Evolutionary conservation across 2,888 invertebrate genomes (phyloP).

Genomic region (Drosophila niveifrons): DNA sequence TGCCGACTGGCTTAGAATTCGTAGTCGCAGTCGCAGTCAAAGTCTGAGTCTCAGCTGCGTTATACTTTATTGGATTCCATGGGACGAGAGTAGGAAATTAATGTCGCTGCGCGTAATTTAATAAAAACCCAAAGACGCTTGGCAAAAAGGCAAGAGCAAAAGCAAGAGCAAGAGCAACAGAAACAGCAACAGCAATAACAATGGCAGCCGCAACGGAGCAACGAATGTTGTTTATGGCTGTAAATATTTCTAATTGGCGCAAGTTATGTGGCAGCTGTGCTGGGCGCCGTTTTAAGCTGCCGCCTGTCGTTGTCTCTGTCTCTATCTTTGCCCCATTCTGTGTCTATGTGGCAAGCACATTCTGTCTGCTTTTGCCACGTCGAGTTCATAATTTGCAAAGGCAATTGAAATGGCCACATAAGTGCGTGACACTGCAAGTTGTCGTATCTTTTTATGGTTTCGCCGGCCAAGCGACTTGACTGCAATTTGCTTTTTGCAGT

Average conservation of each 20-base stretch:
- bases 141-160: slow-evolving; percentile 9
- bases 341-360: slow-evolving; percentile 1
- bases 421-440: slow-evolving; percentile 39
- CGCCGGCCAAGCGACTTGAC: slow-evolving; percentile 25
- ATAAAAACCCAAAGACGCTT: slow-evolving; percentile 53
- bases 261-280: slow-evolving; percentile 59
- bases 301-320: slow-evolving; percentile 1
- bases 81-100: slow-evolving; percentile 55
- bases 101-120: slow-evolving; percentile 70
- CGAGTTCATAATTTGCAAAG: slow-evolving; percentile 48
- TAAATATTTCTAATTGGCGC: slow-evolving; percentile 72
- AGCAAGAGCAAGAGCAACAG: slow-evolving; percentile 2
- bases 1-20: slow-evolving; percentile 26
- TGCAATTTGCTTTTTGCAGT: slow-evolving; percentile 44
- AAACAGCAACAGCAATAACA: slow-evolving; percentile 24
- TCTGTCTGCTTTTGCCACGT: background rate
- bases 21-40: slow-evolving; percentile 28
- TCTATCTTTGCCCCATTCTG: background rate
- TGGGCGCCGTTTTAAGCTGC: slow-evolving; percentile 18
- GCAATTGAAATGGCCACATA: slow-evolving; percentile 34
- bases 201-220: slow-evolving; percentile 36
- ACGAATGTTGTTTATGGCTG: slow-evolving; percentile 76
- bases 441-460: slow-evolving; percentile 57
- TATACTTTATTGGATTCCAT: slow-evolving; percentile 62
- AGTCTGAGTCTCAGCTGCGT: slow-evolving; percentile 42